phyloP scores from a whole-genome alignment of 2,113 vertebrate genomes.

The Pangasianodon gigas region DNA sequence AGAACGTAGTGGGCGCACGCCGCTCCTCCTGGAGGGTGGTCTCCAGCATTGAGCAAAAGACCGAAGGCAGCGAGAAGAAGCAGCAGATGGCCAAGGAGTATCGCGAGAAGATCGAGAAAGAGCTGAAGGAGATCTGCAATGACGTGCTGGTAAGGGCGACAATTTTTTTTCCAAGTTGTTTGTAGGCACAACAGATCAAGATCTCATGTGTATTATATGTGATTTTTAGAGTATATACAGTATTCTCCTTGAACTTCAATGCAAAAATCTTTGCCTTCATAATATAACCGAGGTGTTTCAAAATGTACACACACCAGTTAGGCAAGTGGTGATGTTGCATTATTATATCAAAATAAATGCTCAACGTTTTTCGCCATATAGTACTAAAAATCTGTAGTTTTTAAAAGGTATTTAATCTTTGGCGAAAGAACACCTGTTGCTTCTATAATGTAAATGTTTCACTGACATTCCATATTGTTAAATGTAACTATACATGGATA shows the following conservation, averaged over 20 bases:
- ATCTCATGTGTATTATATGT: background rate
- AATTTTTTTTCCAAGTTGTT: background rate
- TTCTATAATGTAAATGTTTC: background rate
- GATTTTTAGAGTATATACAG: background rate
- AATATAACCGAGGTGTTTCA: too few relatives aligned
- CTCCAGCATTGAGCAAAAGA: constrained; percentile 90
- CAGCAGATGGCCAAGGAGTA: constrained; percentile 84
- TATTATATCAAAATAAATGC: background rate
- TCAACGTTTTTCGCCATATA: background rate
- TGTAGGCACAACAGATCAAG: background rate
- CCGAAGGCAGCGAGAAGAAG: constrained; percentile 80
- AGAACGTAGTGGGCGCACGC: constrained; percentile 95
- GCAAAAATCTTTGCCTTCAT: background rate
- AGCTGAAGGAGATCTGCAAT: constrained; percentile 93
- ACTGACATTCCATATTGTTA: background rate
- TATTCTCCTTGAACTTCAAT: background rate
- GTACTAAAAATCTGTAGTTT: background rate
- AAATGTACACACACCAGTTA: too few relatives aligned
- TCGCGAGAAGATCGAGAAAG: constrained; percentile 87
- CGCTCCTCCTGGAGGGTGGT: constrained; percentile 96
- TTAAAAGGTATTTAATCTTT: background rate
- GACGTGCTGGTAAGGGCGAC: constrained; percentile 92
- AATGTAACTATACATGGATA: background rate
- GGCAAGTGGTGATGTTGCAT: background rate
- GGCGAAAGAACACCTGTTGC: too few relatives aligned